These are phyloP conservation scores for Microcebus murinus DNA, from an alignment of 2,113 vertebrate species.

Conservation along the genomic window DNA sequence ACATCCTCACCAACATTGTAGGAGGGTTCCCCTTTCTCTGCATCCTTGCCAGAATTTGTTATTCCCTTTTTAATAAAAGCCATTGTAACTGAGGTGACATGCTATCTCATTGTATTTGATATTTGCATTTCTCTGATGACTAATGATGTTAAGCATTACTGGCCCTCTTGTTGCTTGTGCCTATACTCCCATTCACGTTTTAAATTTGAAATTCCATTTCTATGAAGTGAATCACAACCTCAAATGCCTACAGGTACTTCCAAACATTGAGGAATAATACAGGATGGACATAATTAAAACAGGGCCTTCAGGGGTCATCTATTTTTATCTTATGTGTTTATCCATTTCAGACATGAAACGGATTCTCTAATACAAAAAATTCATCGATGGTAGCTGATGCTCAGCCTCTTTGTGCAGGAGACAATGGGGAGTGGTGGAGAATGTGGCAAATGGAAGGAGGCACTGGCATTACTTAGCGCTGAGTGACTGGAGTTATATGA, in stretches of 20 bases:
- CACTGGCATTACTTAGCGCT: neutral
- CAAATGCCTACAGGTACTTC: neutral
- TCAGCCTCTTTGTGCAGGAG: neutral
- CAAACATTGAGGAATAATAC: neutral
- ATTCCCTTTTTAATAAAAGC: too few species aligned
- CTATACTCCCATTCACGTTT: neutral
- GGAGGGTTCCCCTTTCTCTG: too few species aligned
- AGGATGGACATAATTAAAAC: neutral
- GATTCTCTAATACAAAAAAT: neutral
- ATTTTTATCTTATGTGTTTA: neutral
- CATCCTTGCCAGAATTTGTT: too few species aligned
- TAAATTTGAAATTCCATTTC: neutral
- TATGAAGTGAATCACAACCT: neutral
- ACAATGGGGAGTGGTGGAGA: neutral
- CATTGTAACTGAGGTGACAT: too few species aligned
- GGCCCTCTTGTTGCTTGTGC: neutral
- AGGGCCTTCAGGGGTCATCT: neutral
- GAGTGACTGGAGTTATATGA: neutral
- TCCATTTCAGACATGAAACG: neutral
- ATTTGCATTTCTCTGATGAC: too few species aligned
- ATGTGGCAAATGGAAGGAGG: neutral
- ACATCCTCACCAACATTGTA: too few species aligned
- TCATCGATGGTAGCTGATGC: neutral
- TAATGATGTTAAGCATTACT: too few species aligned
- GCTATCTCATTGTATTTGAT: too few species aligned